Percentiles rank a stretch among this genome's conserved stretches.
phyloP scores from a whole-genome alignment of 2,797 vertebrate genomes.

The Glossophaga mutica region DNA sequence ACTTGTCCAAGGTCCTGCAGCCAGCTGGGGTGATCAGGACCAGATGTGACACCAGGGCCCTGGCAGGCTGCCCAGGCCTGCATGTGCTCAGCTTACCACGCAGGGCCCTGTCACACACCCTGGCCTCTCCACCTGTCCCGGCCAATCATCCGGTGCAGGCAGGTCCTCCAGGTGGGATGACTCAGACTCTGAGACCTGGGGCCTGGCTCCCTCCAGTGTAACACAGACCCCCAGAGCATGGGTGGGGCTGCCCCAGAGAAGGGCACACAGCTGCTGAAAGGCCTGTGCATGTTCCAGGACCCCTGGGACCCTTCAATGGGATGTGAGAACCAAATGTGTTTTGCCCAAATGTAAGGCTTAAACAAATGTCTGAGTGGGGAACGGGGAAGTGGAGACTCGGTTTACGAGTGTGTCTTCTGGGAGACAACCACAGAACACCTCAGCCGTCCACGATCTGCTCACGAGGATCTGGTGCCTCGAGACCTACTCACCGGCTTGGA shows the following conservation, averaged over 20 bases:
- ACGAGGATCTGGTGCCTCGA: fast-evolving
- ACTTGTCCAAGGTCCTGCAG: background rate
- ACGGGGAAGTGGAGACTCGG: background rate
- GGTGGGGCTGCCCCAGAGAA: background rate
- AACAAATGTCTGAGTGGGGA: background rate
- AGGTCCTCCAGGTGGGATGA: background rate
- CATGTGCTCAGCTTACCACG: background rate
- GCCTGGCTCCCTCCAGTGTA: background rate
- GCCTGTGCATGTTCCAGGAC: background rate
- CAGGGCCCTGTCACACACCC: background rate
- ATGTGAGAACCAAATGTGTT: background rate
- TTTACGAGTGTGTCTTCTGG: background rate
- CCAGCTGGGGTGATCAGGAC: background rate
- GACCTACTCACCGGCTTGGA: conserved; percentile 83
- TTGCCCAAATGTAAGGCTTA: background rate
- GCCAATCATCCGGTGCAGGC: background rate
- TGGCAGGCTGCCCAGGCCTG: background rate
- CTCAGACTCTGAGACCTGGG: background rate
- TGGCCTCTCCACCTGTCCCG: background rate
- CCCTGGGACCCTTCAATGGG: background rate
- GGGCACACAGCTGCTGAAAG: background rate
- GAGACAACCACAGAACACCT: background rate
- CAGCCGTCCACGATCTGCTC: fast-evolving
- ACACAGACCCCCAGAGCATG: background rate
- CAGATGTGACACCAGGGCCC: background rate